These are phyloP conservation scores for Neoniphon sammara DNA, from an alignment of 2,797 vertebrate species.

Conservation along the genomic window DNA sequence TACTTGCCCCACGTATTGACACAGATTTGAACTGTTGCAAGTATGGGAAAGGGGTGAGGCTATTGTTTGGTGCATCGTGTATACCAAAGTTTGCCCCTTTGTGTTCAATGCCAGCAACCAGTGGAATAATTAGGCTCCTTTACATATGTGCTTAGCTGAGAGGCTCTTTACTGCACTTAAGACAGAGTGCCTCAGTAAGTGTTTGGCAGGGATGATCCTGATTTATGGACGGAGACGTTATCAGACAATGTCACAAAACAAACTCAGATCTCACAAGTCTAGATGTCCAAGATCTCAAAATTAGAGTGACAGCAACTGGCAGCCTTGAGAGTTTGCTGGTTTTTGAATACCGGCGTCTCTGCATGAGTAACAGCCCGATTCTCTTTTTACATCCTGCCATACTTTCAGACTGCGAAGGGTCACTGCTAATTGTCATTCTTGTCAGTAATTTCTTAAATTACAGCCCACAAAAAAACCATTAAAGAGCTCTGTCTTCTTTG, in stretches of 20 bases:
- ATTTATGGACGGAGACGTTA: slow-evolving; percentile 25
- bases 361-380: slow-evolving; percentile 27
- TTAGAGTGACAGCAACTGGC: slow-evolving; percentile 20
- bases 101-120: slow-evolving; percentile 45
- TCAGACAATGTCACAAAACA: slow-evolving; percentile 33
- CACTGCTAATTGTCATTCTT: slow-evolving; percentile 63
- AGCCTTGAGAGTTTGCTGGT: background rate
- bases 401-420: slow-evolving; percentile 50
- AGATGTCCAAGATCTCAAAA: slow-evolving; percentile 30
- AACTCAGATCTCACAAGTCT: slow-evolving; percentile 20
- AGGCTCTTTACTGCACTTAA: slow-evolving; percentile 60
- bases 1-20: slow-evolving; percentile 7
- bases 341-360: slow-evolving; percentile 9
- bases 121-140: slow-evolving; percentile 55
- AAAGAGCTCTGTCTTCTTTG: slow-evolving; percentile 45
- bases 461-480: slow-evolving; percentile 46
- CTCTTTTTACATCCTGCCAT: slow-evolving; percentile 26
- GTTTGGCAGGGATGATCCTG: slow-evolving; percentile 26
- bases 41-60: slow-evolving; percentile 10
- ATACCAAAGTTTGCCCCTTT: slow-evolving; percentile 10
- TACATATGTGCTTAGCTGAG: slow-evolving; percentile 58
- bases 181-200: slow-evolving; percentile 48
- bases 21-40: slow-evolving; percentile 18
- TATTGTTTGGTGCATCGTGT: background rate
- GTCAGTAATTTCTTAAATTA: slow-evolving; percentile 67